Evolutionary conservation across 1,140 invertebrate genomes (phyloP), one percentile per base, ranked within the genome.

Genomic region (Eulimnadia texana): DNA sequence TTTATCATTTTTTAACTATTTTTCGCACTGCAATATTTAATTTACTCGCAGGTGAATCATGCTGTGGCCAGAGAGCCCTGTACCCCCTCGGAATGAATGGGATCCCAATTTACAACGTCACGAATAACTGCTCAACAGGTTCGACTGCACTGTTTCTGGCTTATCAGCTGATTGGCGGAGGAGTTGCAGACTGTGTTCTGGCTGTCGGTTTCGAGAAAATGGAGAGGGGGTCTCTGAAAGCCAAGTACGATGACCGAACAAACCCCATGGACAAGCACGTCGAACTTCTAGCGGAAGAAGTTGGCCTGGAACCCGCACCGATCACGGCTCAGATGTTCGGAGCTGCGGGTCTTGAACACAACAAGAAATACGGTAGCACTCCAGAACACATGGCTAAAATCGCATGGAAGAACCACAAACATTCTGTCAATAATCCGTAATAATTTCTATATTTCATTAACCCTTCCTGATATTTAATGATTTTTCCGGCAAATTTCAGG

Each of bases 141-240:
- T 90, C 94, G 0, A 90, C 88, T 58, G 95, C 95, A 2, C 71
- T 99, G 0, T 82, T 84, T 62, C 74, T 99, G 68, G 93, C 84
- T 0, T 94, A 94, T 70, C 90, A 98, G 72, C 79, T 96, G 9
- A 77, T 99, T 20, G 84, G 93, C 76, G 81, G 85, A 66, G 90
- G 90, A 11, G 77, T 82, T 65, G 80, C 82, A 19, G 84, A 97
- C 70, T 93, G 95, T 72, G 85, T 88, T 1, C 72, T 99, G 47
- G 95, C 93, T 20, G 70, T 98, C 51, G 96, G 96, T 3, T 99
- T 98, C 73, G 96, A 99, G 70, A 98, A 98, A 75, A 99, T 99
- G 96, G 84, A 94, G 67, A 79, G 81, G 52, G 96, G 95, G 0
- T 93, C 94, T 16, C 76, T 98, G 1, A 78, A 80, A 19, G 78